Percentiles rank a stretch among this genome's conserved stretches.
Evolutionary conservation across 2,888 invertebrate genomes (phyloP).

Genomic region (Saturnia pavonia): DNA sequence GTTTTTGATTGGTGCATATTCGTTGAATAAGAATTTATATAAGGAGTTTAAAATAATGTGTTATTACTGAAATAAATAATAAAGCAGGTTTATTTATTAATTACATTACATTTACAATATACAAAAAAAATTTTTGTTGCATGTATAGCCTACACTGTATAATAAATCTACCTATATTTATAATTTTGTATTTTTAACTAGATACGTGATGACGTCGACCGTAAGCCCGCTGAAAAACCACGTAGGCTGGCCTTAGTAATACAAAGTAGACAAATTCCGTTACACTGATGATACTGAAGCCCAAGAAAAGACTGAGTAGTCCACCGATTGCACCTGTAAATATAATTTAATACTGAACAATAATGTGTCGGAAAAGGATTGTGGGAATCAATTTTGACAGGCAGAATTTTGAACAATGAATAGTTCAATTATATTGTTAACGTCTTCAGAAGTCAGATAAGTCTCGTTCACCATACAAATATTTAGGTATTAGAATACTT

Average conservation of each 20-base stretch:
- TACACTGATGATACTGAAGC: slow-evolving; percentile 76
- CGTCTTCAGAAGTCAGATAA: too few relatives aligned
- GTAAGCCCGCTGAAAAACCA: slow-evolving; percentile 42
- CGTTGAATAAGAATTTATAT: background rate
- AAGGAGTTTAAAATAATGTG: background rate
- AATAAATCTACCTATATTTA: too few relatives aligned
- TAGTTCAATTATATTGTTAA: too few relatives aligned
- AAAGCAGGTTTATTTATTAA: too few relatives aligned
- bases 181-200: background rate
- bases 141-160: too few relatives aligned
- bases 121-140: too few relatives aligned
- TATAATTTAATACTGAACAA: background rate
- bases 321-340: slow-evolving; percentile 72
- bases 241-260: slow-evolving; percentile 58
- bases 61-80: too few relatives aligned
- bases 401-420: too few relatives aligned
- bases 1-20: too few relatives aligned
- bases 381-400: background rate
- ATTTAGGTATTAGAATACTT: too few relatives aligned
- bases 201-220: background rate
- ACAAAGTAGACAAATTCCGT: slow-evolving; percentile 72
- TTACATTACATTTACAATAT: too few relatives aligned
- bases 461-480: too few relatives aligned
- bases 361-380: background rate
- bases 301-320: slow-evolving; percentile 73